Base-by-base conservation (phyloP, 2,888 invertebrate species). In the Adelognathus sp. region DNA sequence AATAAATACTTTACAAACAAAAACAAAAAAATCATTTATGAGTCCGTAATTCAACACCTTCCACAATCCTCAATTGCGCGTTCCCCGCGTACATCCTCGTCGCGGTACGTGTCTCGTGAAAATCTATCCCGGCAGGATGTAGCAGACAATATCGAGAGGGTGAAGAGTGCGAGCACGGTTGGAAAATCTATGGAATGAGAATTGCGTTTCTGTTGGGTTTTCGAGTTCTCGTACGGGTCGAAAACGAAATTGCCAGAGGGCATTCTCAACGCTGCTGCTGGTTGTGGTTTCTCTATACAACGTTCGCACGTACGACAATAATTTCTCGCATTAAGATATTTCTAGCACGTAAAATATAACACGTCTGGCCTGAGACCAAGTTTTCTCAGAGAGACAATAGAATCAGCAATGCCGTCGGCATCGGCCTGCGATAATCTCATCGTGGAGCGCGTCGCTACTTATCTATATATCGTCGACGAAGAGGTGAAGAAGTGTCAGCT, bases 281-380 rank as follows among this genome's bases (percentile, higher is more conserved):
- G 44, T 39, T 39, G 61, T 44, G 52, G 24, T 52, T 36, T 9
- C 36, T 36, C 24, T 27, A 27, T 36, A 27, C 39, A 24, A 29
- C 18, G 64, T 66, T 76, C 75, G 67, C 78, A 78, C 80, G 82
- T 79, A 79, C 61, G 72, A 79, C 79, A 82, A 82, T 81, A 81
- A 79, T 78, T 76, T 72, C 70, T 75, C 61, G 73, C 76, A 82
- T 79, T 82, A 76, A 79, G 76, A 79, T 83, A 84, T 84, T 84
- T 83, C 67, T 44, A 80, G 80, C 83, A 84, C 84, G 84, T 84
- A 84, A 79, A 81, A 82, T 80, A 84, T 83, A 72, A 67, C 76
- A n/a, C n/a, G n/a, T 61, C 39, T 77, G 79, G 67, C 61, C 76
- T 24, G 27, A 39, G 33, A 46, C 76, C 77, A 78, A 80, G 64